Evolutionary conservation across 2,113 vertebrate species (phyloP), one percentile per base, ranked within the genome.

Genomic region (Syrmaticus mikado): DNA sequence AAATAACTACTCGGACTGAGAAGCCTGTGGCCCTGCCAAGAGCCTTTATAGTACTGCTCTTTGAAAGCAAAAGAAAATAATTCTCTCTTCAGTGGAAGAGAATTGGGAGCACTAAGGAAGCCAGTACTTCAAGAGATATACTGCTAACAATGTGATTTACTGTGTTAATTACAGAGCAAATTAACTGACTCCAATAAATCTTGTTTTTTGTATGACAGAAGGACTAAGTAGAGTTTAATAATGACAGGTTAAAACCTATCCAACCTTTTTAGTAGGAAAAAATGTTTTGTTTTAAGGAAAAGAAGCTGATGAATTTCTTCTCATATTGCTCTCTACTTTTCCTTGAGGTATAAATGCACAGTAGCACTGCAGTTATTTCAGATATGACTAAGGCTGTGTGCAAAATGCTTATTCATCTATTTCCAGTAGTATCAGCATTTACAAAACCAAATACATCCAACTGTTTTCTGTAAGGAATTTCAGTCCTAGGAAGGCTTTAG

Each of bases 331-430:
- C 38, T 20, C 5, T 65, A 10, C 48, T 86, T 87, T 72, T 30
- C 61, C 34, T 72, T 75, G 27, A 74, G 43, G 53, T 28, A 45
- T 2, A 79, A 88, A 73, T 28, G 40, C 40, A 72, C 5, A 3
- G 40, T 32, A 82, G 66, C 48, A 86, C 8, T 65, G 62, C 48
- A 93, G 77, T 67, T 82, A 87, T 72, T 93, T 96, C n/a, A 61
- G 27, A 40, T 25, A 58, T 77, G 85, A 62, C 3, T 80, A 67
- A 65, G 57, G 10, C 71, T 21, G 48, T 2, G 2, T 7, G n/a
- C n/a, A 70, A 89, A 96, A 80, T 55, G 78, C 64, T 84, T 82
- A 38, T 72, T 82, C 83, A 85, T 89, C 74, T 72, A 16, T 79
- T 95, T 90, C 76, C 71, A 75, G 79, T 84, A 0, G 0, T 34